A percentile compares a stretch with the other conserved stretches of the same genome.
phyloP scores from a whole-genome alignment of 2,797 vertebrate species.

The Tiaroga cobitis region DNA sequence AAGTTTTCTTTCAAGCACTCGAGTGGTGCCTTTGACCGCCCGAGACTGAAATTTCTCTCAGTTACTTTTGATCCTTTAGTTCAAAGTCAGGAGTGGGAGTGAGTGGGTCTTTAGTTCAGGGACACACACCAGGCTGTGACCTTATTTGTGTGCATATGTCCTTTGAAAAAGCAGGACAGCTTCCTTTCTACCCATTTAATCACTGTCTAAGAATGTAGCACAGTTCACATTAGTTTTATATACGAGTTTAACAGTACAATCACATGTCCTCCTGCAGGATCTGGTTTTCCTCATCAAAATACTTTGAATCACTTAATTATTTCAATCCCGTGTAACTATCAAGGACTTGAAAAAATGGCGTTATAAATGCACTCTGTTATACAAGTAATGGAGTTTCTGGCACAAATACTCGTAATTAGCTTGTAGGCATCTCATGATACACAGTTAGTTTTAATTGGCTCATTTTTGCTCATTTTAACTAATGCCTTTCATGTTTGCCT shows the following conservation, averaged over 20 bases:
- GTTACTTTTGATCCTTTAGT: slow-evolving; percentile 83
- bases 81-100: slow-evolving; percentile 74
- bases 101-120: slow-evolving; percentile 62
- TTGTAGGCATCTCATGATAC: slow-evolving; percentile 69
- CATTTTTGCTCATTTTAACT: slow-evolving; percentile 77
- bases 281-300: slow-evolving; percentile 31
- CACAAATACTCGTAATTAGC: slow-evolving; percentile 72
- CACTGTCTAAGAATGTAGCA: slow-evolving; percentile 67
- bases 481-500: slow-evolving; percentile 76
- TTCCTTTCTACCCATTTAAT: slow-evolving; percentile 75
- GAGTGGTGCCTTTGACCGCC: slow-evolving; percentile 76
- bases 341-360: slow-evolving; percentile 22
- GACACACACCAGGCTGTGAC: slow-evolving; percentile 81
- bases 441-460: slow-evolving; percentile 78
- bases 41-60: slow-evolving; percentile 78
- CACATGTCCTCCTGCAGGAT: slow-evolving; percentile 19
- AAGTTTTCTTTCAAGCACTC: slow-evolving; percentile 80
- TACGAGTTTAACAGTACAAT: slow-evolving; percentile 24
- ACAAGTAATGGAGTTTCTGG: slow-evolving; percentile 51
- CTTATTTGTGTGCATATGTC: slow-evolving; percentile 78
- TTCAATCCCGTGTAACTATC: slow-evolving; percentile 12
- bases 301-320: slow-evolving; percentile 7
- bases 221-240: slow-evolving; percentile 55
- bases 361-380: slow-evolving; percentile 30
- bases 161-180: slow-evolving; percentile 80